phyloP scores from a whole-genome alignment of 2,888 invertebrate genomes.

The Lasioglossum oenotherae region DNA sequence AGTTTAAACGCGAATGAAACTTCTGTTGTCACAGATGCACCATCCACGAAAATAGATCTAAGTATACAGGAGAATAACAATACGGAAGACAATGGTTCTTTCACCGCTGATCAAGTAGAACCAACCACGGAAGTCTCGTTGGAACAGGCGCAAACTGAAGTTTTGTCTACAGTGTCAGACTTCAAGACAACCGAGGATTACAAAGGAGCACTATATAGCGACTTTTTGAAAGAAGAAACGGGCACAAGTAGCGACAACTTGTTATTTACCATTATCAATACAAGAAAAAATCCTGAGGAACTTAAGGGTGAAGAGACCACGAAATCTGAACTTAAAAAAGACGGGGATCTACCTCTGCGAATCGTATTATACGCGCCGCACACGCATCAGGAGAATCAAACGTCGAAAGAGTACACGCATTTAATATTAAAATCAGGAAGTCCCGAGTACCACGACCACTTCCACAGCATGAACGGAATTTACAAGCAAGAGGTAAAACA shows the following conservation, averaged over 20 bases:
- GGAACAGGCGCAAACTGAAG: slow-evolving; percentile 7
- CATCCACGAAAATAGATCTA: not conserved
- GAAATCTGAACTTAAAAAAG: not conserved
- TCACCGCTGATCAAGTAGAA: slow-evolving; percentile 2
- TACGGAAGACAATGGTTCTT: not conserved
- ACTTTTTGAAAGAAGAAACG: not conserved
- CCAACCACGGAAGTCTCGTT: slow-evolving; percentile 10
- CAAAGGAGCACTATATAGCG: not conserved
- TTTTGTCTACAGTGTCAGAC: not conserved
- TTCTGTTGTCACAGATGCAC: not conserved
- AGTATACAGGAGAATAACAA: not conserved
- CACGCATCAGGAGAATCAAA: slow-evolving; percentile 70
- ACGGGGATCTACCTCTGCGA: slow-evolving; percentile 71
- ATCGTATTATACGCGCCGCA: slow-evolving; percentile 81
- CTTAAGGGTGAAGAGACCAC: not conserved
- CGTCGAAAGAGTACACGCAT: slow-evolving; percentile 74
- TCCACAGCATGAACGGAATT: slow-evolving; percentile 15
- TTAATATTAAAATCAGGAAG: slow-evolving; percentile 74
- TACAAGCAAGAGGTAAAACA: slow-evolving; percentile 34
- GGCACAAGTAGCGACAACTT: not conserved
- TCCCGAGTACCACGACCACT: slow-evolving; percentile 76
- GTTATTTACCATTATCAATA: not conserved
- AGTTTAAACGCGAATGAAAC: not conserved
- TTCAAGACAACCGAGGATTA: slow-evolving; percentile 16
- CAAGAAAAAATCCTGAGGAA: not conserved